Evolutionary conservation across 1,140 invertebrate genomes (phyloP), one percentile per base, ranked within the genome.

Genomic region (Temnothorax nylanderi): DNA sequence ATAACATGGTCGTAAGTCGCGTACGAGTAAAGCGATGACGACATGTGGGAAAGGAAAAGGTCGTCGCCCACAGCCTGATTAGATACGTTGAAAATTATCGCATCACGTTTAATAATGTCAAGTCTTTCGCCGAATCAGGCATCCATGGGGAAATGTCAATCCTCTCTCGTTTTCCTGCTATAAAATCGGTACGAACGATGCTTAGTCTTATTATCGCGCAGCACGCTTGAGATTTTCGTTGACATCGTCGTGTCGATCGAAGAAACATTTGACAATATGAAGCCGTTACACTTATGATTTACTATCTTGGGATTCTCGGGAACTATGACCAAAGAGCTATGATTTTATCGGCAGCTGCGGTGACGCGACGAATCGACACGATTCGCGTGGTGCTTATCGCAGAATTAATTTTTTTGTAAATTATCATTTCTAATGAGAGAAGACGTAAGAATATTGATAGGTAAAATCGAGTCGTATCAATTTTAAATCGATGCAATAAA

Each of bases 61-160:
- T 72, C 65, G 10, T 60, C 26, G 80, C 7, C 26, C 41, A 60
- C 64, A 51, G 16, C 18, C 18, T 82, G 51, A 58, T 81, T 72
- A 71, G 7, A 71, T 26, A 41, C 47, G 34, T 56, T 26, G 64
- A 71, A 71, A 49, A 78, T 51, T 78, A 47, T 7, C 26, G 7
- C 11, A 13, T 41, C 18, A 10, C n/a, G 3, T 67, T 67, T 21
- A 3, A 51, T 34, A 21, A n/a, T 21, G 8, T 21, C 11, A 16
- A 69, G 18, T 16, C 18, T 44, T 56, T 72, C 37, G 16, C 34
- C 41, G 58, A 64, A 64, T 65, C 41, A 16, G 26, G 13, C 16
- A n/a, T 67, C 3, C 16, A 54, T 16, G 18, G 8, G 3, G 34
- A 80, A 69, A 77, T 69, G 41, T 69, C 41, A 32, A 26, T 13